Conservation (phyloP, 2,888 invertebrate species). For the Drosophila infuscata region DNA sequence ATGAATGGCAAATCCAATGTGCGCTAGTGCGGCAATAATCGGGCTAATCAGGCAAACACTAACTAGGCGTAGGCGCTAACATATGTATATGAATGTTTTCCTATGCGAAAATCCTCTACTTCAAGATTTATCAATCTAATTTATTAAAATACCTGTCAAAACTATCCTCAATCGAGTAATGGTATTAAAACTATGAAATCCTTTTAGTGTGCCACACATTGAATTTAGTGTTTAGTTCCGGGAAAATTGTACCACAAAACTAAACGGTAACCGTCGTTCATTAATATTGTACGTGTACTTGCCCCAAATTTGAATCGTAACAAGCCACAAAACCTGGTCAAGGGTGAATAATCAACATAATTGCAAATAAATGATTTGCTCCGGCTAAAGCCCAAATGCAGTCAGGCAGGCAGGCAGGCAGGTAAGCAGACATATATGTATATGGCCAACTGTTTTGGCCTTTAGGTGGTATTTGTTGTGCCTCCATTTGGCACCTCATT, state of each 20-base stretch:
- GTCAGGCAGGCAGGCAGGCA: neutral
- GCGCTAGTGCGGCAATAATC: conserved; percentile 51
- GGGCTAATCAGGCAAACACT: conserved; percentile 31
- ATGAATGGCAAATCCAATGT: conserved; percentile 38
- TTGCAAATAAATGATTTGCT: conserved; percentile 35
- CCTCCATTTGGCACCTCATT: conserved; percentile 11
- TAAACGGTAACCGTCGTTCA: neutral
- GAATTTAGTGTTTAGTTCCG: neutral
- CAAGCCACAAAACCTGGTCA: neutral
- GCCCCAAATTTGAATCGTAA: conserved; percentile 1
- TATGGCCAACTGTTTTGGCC: conserved; percentile 9
- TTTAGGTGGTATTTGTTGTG: conserved; percentile 5
- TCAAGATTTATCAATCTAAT: neutral
- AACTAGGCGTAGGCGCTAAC: neutral
- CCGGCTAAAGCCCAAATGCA: neutral
- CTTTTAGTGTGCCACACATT: neutral
- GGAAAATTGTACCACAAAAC: neutral
- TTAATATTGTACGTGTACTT: conserved; percentile 8
- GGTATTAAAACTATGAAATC: neutral
- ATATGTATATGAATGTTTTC: neutral
- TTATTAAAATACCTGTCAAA: neutral
- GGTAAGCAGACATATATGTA: conserved; percentile 1
- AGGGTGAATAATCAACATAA: conserved; percentile 31
- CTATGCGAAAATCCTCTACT: neutral
- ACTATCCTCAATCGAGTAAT: neutral